phyloP scores from a whole-genome alignment of 2,888 invertebrate genomes.

The Yponomeuta cagnagella region DNA sequence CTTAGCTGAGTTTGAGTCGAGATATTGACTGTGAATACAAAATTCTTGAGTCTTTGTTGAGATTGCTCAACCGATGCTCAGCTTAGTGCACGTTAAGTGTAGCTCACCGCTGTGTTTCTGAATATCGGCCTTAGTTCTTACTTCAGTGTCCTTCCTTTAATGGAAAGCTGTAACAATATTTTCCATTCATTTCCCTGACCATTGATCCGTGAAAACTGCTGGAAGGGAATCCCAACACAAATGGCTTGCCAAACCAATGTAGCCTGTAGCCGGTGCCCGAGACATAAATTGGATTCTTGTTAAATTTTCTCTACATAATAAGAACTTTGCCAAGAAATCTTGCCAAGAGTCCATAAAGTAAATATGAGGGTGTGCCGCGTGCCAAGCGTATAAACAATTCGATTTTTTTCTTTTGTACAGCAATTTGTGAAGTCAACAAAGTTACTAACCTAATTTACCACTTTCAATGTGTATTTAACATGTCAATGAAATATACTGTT shows the following conservation, averaged over 20 bases:
- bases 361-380: slow-evolving; percentile 21
- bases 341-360: slow-evolving; percentile 40
- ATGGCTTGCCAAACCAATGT: slow-evolving; percentile 22
- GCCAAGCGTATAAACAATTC: slow-evolving; percentile 29
- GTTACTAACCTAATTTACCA: background rate
- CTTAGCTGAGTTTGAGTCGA: no score
- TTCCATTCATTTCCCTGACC: background rate
- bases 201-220: background rate
- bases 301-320: slow-evolving; percentile 39
- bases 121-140: no score
- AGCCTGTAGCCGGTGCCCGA: background rate
- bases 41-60: no score
- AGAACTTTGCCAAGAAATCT: slow-evolving; percentile 38
- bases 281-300: slow-evolving; percentile 32
- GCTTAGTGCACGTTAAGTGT: no score
- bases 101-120: no score
- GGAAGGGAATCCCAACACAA: background rate
- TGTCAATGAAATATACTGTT: no score
- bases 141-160: no score
- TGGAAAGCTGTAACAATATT: no score
- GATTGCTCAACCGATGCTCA: no score
- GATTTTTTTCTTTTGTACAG: slow-evolving; percentile 3
- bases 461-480: background rate
- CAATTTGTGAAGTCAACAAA: slow-evolving; percentile 7
- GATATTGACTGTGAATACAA: no score